Conservation (phyloP, 2,888 invertebrate species). For the Epiblema foenella region DNA sequence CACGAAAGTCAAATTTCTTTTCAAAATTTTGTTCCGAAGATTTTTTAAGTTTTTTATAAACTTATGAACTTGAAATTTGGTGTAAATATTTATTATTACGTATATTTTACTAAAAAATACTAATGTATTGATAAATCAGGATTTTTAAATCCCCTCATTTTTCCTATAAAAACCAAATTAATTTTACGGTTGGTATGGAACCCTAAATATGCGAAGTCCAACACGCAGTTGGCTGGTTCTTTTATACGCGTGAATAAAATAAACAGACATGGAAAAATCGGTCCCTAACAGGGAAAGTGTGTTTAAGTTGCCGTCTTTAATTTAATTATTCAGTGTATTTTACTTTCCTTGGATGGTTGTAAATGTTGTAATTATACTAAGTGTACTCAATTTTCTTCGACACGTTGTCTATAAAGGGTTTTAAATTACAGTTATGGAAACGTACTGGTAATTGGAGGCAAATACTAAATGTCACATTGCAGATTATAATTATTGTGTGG, state of each 20-base stretch:
- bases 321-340: background rate
- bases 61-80: too few relatives aligned
- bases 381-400: conserved; percentile 24
- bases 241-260: background rate
- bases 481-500: conserved; percentile 4
- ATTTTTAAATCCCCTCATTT: too few relatives aligned
- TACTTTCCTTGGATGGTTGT: background rate
- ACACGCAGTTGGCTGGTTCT: too few relatives aligned
- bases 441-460: conserved; percentile 7
- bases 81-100: too few relatives aligned
- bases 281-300: background rate
- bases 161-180: too few relatives aligned
- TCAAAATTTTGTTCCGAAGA: too few relatives aligned
- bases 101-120: too few relatives aligned
- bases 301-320: conserved; percentile 48
- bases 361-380: conserved; percentile 16
- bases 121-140: too few relatives aligned
- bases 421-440: conserved; percentile 11
- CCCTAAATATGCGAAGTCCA: too few relatives aligned
- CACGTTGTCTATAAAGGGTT: conserved; percentile 6
- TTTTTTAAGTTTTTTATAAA: too few relatives aligned
- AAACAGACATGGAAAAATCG: background rate
- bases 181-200: too few relatives aligned
- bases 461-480: conserved; percentile 16
- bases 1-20: too few relatives aligned